Conservation (phyloP, 2,888 invertebrate genomes). For the Lasius fuliginosus region DNA sequence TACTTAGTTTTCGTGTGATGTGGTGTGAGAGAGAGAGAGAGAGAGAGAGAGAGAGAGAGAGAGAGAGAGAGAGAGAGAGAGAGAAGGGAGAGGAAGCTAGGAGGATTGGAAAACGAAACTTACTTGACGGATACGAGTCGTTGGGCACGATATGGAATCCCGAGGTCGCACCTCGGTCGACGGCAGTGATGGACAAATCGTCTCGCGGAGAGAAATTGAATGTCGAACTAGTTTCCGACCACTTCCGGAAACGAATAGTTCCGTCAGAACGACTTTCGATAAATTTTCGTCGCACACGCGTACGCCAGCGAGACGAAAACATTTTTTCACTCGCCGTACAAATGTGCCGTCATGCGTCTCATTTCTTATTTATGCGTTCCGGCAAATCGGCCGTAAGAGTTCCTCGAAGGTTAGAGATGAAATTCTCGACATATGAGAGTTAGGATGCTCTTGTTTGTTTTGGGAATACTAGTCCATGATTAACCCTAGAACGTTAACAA, state of each 20-base stretch:
- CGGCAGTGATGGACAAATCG: slow-evolving; percentile 71
- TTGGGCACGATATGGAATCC: slow-evolving; percentile 72
- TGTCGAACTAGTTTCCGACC: slow-evolving; percentile 71
- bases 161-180: slow-evolving; percentile 60
- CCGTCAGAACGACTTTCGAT: slow-evolving; percentile 62
- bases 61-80: background rate
- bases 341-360: slow-evolving; percentile 41
- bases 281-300: slow-evolving; percentile 47
- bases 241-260: slow-evolving; percentile 64
- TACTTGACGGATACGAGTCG: slow-evolving; percentile 74
- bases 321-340: slow-evolving; percentile 38
- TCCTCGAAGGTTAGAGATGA: background rate
- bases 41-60: background rate
- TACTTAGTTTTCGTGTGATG: slow-evolving; percentile 70
- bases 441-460: slow-evolving; percentile 27
- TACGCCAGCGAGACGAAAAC: background rate
- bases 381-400: slow-evolving; percentile 20
- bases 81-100: background rate
- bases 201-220: slow-evolving; percentile 72
- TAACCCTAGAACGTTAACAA: slow-evolving; percentile 5
- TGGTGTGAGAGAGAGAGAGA: background rate
- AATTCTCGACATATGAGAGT: background rate
- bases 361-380: slow-evolving; percentile 43
- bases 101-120: slow-evolving; percentile 60
- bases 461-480: slow-evolving; percentile 20